Base-by-base conservation (phyloP, 2,113 vertebrate species). In the Oreotragus oreotragus region DNA sequence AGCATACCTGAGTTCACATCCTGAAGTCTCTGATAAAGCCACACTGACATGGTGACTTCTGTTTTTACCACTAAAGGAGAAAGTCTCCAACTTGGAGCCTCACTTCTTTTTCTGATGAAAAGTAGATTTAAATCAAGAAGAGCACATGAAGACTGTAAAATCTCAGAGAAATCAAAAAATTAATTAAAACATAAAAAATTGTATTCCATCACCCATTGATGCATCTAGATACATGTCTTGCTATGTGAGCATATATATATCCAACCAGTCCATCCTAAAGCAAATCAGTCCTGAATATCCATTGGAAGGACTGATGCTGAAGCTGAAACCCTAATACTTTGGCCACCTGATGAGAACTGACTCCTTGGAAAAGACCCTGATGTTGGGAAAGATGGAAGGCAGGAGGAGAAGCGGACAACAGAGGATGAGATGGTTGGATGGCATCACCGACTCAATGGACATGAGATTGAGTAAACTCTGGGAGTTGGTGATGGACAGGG, bases 1-100 rank as follows among this genome's bases (percentile, higher is more conserved):
- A 89, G 39, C 33, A 84, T 13, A 15, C 79, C 97, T 95, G 92
- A 66, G 85, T 95, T 96, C 97, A 96, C 25, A 80, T 84, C 90
- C 95, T 28, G 55, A 96, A 98, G 96, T 96, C 91, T 96, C 89
- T 49, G 47, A 0, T 55, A 76, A 88, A 98, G 91, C 58, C 90
- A 97, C 58, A 17, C 53, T 84, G 94, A 91, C 92, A 97, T 7
- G 30, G 84, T 23, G 1, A 47, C 92, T 91, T 97, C 96, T 96
- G 92, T 62, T 33, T 43, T 33, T 3, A 64, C 43, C 89, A 28
- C 53, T 73, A 27, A 33, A 86, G 6, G 73, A 36, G 12, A 49
- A 27, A 39, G 58, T 47, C 15, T 25, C 19, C 21, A 47, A 2
- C 14, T 14, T 12, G 49, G 28, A 83, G 25, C 5, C 28, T 81